Percentiles rank a stretch among this genome's conserved stretches.
Conservation (phyloP, 1,140 invertebrate genomes). For the Brachionus sp. region DNA sequence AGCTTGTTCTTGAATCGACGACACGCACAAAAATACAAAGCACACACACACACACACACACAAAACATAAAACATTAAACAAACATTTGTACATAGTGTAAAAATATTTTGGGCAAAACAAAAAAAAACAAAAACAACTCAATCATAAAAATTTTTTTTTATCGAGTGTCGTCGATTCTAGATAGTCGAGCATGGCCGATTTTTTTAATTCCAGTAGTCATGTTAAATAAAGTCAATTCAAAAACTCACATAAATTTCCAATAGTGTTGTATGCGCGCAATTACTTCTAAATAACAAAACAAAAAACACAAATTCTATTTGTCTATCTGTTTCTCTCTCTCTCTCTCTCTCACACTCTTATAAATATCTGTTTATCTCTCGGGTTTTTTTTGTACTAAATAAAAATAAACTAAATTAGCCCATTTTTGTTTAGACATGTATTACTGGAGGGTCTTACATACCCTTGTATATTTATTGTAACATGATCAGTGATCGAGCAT, state of each 20-base stretch:
- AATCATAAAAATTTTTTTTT: not conserved
- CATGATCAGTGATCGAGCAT: not conserved
- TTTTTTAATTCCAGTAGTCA: conserved; percentile 9
- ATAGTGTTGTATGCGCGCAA: not conserved
- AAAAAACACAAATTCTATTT: not conserved
- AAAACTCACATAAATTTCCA: not conserved
- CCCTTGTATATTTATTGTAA: not conserved
- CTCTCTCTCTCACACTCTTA: not conserved
- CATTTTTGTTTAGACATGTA: not conserved
- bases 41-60: not conserved
- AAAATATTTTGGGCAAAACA: not conserved
- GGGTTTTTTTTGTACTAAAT: not conserved
- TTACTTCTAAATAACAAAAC: not conserved
- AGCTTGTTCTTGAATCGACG: not conserved
- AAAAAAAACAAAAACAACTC: not conserved
- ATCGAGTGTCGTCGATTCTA: not conserved
- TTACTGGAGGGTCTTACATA: not conserved
- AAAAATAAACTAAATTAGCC: not conserved
- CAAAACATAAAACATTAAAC: too few relatives aligned
- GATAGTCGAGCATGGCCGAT: not conserved
- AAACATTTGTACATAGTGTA: not conserved
- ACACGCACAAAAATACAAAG: not conserved
- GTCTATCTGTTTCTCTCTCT: not conserved
- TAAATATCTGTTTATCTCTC: not conserved
- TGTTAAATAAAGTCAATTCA: conserved; percentile 5